Conservation (phyloP, 2,888 invertebrate genomes). For the Callyntrura guangdongensis region DNA sequence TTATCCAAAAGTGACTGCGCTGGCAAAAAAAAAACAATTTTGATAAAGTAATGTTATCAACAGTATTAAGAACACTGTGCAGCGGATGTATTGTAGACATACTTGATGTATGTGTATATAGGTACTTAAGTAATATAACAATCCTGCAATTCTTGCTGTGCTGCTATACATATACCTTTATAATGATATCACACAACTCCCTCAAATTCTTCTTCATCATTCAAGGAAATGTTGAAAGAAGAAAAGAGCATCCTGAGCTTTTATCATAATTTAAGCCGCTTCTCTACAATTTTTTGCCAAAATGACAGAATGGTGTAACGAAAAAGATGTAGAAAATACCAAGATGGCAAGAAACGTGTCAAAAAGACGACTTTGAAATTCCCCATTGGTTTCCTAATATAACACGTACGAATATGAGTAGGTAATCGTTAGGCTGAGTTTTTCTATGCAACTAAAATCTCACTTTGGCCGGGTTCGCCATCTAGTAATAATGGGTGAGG, state of each 20-base stretch:
- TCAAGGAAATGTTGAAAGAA: neutral
- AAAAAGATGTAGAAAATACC: neutral
- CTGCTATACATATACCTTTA: neutral
- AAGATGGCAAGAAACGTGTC: neutral
- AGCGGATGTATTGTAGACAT: neutral
- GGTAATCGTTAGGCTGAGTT: too few relatives aligned
- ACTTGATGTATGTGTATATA: too few relatives aligned
- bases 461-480: too few relatives aligned
- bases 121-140: neutral
- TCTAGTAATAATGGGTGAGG: too few relatives aligned
- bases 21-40: neutral
- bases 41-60: slow-evolving; percentile 4
- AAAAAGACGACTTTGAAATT: neutral
- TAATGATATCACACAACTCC: too few relatives aligned
- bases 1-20: neutral
- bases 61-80: neutral
- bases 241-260: slow-evolving; percentile 13
- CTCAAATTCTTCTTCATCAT: neutral
- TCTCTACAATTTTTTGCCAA: slow-evolving; percentile 19
- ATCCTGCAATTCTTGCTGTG: neutral
- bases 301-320: slow-evolving; percentile 51
- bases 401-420: neutral
- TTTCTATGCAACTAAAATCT: too few relatives aligned
- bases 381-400: neutral
- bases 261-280: slow-evolving; percentile 51